Evolutionary conservation across 2,888 invertebrate genomes (phyloP), one percentile per base, ranked within the genome.

Genomic region (Coronaproctus castanopsis): DNA sequence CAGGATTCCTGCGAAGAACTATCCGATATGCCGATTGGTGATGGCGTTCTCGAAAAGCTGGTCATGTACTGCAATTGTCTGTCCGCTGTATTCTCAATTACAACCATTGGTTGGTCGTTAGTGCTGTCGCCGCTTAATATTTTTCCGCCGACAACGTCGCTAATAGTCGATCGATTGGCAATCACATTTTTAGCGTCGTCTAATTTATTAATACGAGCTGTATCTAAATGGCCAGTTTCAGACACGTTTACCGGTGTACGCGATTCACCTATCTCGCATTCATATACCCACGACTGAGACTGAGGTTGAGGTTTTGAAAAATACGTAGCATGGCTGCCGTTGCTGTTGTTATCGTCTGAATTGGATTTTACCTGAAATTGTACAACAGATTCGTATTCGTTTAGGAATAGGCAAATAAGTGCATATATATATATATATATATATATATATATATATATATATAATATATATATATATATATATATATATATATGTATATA

Each of bases 281-380:
- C 75, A 67, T 75, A 76, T 54, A 76, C 76, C 76, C 76, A 76
- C 63, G 75, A 75, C 66, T 75, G 75, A 36, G 75, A 75, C 19
- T 59, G 59, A 51, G 55, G 55, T 52, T 59, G 55, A 48, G 55
- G 55, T 48, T 59, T 59, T 21, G 49, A n/a, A 52, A 51, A 59
- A 21, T 55, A 56, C 21, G 36, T 20, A 18, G n/a, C n/a, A n/a
- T n/a, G n/a, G 36, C 36, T 36, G 36, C 36, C 14, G 68, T 58
- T 66, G 64, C 63, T 69, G 67, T 57, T 70, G 67, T 61, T 55
- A 21, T 61, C 57, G 65, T 71, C 71, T 52, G 71, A 69, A 56
- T 71, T 68, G 19, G 65, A 63, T 68, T 74, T 74, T 61, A 71
- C 71, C 73, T 74, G 69, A n/a, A n/a, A n/a, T n/a, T n/a, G n/a